Percentiles rank a stretch among this genome's conserved stretches.
Conservation (phyloP, 2,113 vertebrate species). For the Mobula hypostoma region DNA sequence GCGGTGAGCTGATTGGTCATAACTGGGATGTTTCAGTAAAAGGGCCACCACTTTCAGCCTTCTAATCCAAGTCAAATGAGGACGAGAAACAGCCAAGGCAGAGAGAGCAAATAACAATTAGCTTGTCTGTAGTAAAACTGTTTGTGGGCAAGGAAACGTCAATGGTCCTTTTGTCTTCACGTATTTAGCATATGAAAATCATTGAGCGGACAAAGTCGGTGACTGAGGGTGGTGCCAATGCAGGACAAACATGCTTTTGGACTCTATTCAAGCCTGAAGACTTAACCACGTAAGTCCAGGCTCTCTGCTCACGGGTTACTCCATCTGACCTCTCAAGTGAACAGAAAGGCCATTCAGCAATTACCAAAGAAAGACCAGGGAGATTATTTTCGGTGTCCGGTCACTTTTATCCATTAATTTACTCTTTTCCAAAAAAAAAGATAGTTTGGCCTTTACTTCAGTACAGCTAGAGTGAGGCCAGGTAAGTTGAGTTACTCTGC, state of each 20-base stretch:
- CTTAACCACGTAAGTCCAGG: neutral
- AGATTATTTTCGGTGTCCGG: neutral
- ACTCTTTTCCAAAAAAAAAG: neutral
- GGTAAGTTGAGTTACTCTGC: no score
- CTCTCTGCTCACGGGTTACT: neutral
- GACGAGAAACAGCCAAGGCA: neutral
- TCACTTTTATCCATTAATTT: neutral
- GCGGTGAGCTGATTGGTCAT: no score
- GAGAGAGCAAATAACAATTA: neutral
- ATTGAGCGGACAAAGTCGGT: neutral
- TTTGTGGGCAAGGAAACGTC: no score
- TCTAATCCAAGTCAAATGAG: neutral
- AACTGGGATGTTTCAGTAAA: neutral
- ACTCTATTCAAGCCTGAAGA: neutral
- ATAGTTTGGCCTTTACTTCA: neutral
- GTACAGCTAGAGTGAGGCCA: neutral
- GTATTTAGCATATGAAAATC: neutral
- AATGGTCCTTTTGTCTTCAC: neutral
- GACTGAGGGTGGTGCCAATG: neutral
- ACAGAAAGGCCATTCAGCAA: neutral
- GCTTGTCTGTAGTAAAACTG: neutral
- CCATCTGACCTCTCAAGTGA: neutral
- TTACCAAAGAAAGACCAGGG: neutral
- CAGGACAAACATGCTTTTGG: neutral
- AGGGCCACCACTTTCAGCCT: neutral